phyloP scores from a whole-genome alignment of 2,113 vertebrate genomes.

The Falco punctatus region DNA sequence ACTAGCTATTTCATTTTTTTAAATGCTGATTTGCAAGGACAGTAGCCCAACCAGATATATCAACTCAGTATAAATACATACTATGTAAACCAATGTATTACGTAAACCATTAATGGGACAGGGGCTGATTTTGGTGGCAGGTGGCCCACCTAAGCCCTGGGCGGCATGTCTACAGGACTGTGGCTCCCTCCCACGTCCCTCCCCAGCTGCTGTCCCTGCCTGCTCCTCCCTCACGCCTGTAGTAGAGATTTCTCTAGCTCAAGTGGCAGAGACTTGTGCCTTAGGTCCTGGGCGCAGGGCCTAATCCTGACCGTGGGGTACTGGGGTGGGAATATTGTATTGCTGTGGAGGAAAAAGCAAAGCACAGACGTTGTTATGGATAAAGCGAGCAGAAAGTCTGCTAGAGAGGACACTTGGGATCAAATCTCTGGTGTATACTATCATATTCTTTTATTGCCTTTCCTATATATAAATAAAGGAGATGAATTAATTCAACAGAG shows the following conservation, averaged over 20 bases:
- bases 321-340: not conserved
- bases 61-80: not conserved
- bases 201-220: not conserved
- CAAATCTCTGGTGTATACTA: not conserved
- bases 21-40: not conserved
- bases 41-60: not conserved
- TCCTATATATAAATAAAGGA: slow-evolving; percentile 60
- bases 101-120: not conserved
- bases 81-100: not conserved
- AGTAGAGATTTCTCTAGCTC: slow-evolving; percentile 27
- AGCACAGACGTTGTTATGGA: not conserved
- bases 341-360: not conserved
- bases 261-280: slow-evolving; percentile 45
- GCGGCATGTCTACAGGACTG: not conserved
- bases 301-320: not conserved
- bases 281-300: slow-evolving; percentile 7
- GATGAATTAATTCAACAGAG: not conserved
- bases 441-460: slow-evolving; percentile 34
- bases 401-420: not conserved
- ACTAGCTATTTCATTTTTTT: not conserved
- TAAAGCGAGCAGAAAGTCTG: not conserved
- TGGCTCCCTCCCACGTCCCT: not conserved
- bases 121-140: not conserved
- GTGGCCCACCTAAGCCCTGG: not conserved
- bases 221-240: not conserved